A percentile compares a stretch with the other conserved stretches of the same genome.
These are phyloP conservation scores for Abrostola tripartita DNA, from an alignment of 2,888 invertebrate genomes.

Conservation along the genomic window DNA sequence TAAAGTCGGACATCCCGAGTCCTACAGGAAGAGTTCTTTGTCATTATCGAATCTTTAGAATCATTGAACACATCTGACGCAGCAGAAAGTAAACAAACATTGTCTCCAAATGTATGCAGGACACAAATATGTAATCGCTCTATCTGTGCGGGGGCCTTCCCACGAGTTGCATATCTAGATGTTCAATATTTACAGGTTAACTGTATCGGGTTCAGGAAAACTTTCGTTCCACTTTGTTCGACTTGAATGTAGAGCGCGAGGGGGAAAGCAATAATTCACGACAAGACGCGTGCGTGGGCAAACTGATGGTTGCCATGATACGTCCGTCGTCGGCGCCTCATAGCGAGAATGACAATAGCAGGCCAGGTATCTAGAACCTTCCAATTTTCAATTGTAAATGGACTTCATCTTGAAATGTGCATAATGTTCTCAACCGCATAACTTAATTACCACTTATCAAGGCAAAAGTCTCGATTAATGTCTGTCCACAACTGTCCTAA, in stretches of 20 bases:
- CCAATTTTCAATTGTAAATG: too few relatives aligned
- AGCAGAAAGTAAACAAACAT: neutral
- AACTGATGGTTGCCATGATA: constrained; percentile 39
- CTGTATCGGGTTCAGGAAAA: constrained; percentile 56
- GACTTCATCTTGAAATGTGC: too few relatives aligned
- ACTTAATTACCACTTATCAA: too few relatives aligned
- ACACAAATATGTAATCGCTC: neutral
- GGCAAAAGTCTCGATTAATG: too few relatives aligned
- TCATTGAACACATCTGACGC: neutral
- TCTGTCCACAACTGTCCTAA: too few relatives aligned
- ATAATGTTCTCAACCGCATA: too few relatives aligned
- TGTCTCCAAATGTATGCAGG: too few relatives aligned
- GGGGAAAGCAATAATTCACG: constrained; percentile 56
- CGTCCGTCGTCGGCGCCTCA: constrained; percentile 16
- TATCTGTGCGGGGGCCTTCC: neutral
- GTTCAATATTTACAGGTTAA: constrained; percentile 58
- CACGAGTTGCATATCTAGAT: constrained; percentile 24
- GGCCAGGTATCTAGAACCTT: neutral
- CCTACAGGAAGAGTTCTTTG: neutral
- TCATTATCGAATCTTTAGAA: neutral
- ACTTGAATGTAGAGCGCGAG: constrained; percentile 58
- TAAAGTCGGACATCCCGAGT: neutral
- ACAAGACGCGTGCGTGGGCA: constrained; percentile 46
- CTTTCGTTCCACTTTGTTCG: constrained; percentile 59
- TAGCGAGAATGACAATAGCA: neutral